A percentile compares a stretch with the other conserved stretches of the same genome.
Conservation (phyloP, 2,113 vertebrate genomes). For the Oceanodroma tethys region DNA sequence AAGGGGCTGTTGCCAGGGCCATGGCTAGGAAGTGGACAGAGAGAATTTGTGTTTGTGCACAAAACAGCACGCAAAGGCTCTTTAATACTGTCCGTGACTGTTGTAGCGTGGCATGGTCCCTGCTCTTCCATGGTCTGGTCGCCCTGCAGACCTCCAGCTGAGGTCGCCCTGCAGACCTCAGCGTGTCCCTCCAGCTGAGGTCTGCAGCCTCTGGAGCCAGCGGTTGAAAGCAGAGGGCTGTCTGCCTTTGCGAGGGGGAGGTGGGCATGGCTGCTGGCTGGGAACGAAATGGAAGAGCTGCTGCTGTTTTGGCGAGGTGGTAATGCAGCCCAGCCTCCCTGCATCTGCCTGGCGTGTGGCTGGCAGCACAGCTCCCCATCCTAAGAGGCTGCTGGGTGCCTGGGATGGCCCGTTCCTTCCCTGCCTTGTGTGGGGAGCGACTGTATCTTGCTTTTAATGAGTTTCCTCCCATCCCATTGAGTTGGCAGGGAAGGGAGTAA, state of each 20-base stretch:
- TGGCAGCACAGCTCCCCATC: neutral
- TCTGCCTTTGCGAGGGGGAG: neutral
- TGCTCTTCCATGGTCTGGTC: neutral
- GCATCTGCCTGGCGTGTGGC: neutral
- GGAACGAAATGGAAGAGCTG: neutral
- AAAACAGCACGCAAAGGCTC: neutral
- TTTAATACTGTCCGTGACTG: neutral
- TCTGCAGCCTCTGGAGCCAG: neutral
- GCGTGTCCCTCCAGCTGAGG: too few species aligned
- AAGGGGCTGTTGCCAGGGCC: neutral
- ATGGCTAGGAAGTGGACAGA: neutral
- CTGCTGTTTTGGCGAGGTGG: neutral
- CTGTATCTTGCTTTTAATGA: neutral
- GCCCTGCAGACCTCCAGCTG: neutral
- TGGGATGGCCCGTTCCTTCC: rapidly evolving
- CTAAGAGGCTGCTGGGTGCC: neutral
- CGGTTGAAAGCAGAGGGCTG: neutral
- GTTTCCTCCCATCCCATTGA: neutral
- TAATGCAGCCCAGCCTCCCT: neutral
- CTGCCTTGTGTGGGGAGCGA: neutral
- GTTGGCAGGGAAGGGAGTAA: neutral
- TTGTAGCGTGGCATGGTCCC: rapidly evolving
- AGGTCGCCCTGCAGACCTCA: neutral
- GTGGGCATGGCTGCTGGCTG: neutral
- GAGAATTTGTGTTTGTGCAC: neutral